Conservation (phyloP, 2,888 invertebrate genomes). For the Ceraclea dissimilis region DNA sequence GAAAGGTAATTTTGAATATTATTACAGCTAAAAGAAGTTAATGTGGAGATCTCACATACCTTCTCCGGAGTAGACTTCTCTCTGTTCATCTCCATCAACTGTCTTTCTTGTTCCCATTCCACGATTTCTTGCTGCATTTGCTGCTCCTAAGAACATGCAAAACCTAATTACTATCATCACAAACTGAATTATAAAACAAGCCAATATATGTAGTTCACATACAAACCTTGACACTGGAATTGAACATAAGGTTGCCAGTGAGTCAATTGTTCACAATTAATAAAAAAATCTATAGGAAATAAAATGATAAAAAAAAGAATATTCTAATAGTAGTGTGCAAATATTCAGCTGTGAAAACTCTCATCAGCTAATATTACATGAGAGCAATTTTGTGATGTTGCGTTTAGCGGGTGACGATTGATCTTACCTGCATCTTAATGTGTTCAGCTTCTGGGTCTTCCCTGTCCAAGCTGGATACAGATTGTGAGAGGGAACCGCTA, state of each 20-base stretch:
- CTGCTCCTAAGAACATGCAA: slow-evolving; percentile 48
- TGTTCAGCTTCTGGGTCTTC: slow-evolving; percentile 58
- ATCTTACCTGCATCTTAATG: slow-evolving; percentile 46
- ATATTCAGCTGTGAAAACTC: too few species aligned
- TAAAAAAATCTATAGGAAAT: too few species aligned
- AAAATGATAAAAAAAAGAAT: too few species aligned
- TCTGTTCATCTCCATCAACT: slow-evolving; percentile 53
- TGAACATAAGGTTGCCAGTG: too few species aligned
- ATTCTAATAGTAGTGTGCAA: too few species aligned
- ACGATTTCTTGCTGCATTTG: slow-evolving; percentile 65
- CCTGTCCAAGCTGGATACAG: slow-evolving; percentile 80
- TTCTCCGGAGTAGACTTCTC: slow-evolving; percentile 81
- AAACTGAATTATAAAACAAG: neutral
- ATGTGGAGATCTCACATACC: slow-evolving; percentile 36
- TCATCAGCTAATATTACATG: too few species aligned
- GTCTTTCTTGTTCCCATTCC: slow-evolving; percentile 69
- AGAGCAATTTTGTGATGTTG: too few species aligned
- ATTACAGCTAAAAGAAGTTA: neutral
- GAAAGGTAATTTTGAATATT: neutral
- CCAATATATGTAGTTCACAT: too few species aligned
- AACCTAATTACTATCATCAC: neutral
- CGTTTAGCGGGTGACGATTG: neutral
- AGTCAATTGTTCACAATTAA: too few species aligned
- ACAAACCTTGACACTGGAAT: neutral
- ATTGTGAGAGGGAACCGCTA: slow-evolving; percentile 64